phyloP scores from a whole-genome alignment of 2,888 invertebrate genomes.

The Volucella zonaria region DNA sequence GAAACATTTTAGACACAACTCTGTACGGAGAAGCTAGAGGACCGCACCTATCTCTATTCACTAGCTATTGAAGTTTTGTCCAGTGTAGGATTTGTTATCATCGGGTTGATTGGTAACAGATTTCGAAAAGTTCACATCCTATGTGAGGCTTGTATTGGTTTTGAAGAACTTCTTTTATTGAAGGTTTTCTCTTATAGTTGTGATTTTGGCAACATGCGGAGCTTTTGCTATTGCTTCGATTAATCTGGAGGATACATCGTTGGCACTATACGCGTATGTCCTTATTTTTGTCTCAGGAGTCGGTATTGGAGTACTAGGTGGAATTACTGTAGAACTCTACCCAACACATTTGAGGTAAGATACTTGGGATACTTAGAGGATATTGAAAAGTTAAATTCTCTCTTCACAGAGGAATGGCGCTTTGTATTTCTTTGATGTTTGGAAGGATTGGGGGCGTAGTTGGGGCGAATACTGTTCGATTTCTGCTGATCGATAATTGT shows the following conservation, averaged over 20 bases:
- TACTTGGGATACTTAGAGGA: neutral
- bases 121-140: constrained; percentile 77
- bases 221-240: constrained; percentile 75
- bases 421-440: constrained; percentile 84
- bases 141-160: constrained; percentile 74
- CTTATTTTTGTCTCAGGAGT: constrained; percentile 76
- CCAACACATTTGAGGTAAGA: constrained; percentile 79
- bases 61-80: constrained; percentile 77
- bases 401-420: constrained; percentile 83
- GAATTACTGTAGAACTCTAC: constrained; percentile 78
- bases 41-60: constrained; percentile 76
- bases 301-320: constrained; percentile 77
- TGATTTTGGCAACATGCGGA: constrained; percentile 74
- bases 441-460: constrained; percentile 83
- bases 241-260: constrained; percentile 73
- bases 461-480: constrained; percentile 82
- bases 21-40: constrained; percentile 76
- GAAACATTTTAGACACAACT: constrained; percentile 61
- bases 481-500: constrained; percentile 82
- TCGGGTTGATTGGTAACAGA: constrained; percentile 77
- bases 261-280: constrained; percentile 76
- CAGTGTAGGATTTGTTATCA: constrained; percentile 76
- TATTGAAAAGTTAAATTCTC: neutral
- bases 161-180: neutral
- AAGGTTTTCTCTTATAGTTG: constrained; percentile 69